Base-by-base conservation (phyloP, 1,140 invertebrate species). In the Lucilia cuprina region DNA sequence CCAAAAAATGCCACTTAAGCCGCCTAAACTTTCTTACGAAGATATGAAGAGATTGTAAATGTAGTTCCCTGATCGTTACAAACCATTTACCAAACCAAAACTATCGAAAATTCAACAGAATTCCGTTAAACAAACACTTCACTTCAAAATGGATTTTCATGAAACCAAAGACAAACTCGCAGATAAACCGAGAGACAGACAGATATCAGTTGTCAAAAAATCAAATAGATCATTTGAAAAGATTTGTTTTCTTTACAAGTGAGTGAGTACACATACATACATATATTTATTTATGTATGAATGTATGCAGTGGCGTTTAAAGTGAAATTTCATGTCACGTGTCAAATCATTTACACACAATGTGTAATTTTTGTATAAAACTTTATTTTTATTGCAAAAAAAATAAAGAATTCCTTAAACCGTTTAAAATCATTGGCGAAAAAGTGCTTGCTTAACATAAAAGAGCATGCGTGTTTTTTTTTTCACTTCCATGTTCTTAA, bases 261-360 rank as follows among this genome's bases (percentile, higher is more conserved):
- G 34, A 77, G 30, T 41, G 74, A 77, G 34, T 1, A 30, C n/a
- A n/a, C n/a, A 30, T 30, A 30, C 3, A 30, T 30, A 30, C 3
- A 3, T 30, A 30, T 30, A 30, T 30, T 1, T 2, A 30, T 30
- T 1, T 30, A 30, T 30, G 25, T 30, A 3, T 30, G n/a, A n/a
- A 30, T 41, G 10, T 74, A 41, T 75, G 17, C 35, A 30, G 74
- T 77, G 74, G 74, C 74, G 74, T 77, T 77, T 77, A 77, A 77
- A 77, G 74, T 77, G 74, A 77, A 77, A 77, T 77, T 77, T 77
- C 74, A 77, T 77, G 74, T 77, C 74, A 77, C 74, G 74, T 77
- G 74, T 77, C 74, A 77, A 77, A 77, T 77, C 74, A 77, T 19
- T 77, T 35, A 77, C 74, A 55, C 50, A 55, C 50, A 55, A 55